Evolutionary conservation across 2,113 vertebrate species (phyloP), one percentile per base, ranked within the genome.

Genomic region (Gambusia affinis): DNA sequence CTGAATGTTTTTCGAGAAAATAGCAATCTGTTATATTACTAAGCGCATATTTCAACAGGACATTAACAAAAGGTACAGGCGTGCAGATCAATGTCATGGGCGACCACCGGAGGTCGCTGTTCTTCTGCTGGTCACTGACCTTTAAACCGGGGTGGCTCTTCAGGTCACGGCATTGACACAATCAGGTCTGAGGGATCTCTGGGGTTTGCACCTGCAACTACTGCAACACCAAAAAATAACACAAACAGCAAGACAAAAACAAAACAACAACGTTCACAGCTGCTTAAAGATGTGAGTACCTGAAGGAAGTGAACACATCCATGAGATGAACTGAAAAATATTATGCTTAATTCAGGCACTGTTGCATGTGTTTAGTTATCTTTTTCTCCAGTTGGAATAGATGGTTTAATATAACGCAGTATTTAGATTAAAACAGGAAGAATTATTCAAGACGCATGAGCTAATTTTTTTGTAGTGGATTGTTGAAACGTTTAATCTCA

Each of bases 101-200:
- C 67, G 17, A 31, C 90, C 93, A 90, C 88, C 57, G 87, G 92
- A 90, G 89, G 93, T 85, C 88, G 28, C 84, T 80, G 78, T 88
- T 89, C 71, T 69, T 75, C 84, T 70, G 60, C 72, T 54, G 80
- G 75, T 67, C 57, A 39, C 63, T 72, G 72, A 31, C 61, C 78
- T 70, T 15, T 7, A 63, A 7, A 1, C 35, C 14, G 19, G 5
- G 37, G 31, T 10, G 64, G 15, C 6, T 72, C 51, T 12, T n/a
- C 31, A 0, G 84, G 70, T 81, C 80, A 68, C 19, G 12, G 63
- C 1, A 8, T 39, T 31, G 33, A 57, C 35, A 54, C 33, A 33
- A 62, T 73, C 33, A 63, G 22, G 1, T n/a, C n/a, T 57, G 22
- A 8, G 4, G 30, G 2, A 64, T 70, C 30, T 15, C 10, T 60